Conservation (phyloP, 2,888 invertebrate genomes). For the Mamestra brassicae region DNA sequence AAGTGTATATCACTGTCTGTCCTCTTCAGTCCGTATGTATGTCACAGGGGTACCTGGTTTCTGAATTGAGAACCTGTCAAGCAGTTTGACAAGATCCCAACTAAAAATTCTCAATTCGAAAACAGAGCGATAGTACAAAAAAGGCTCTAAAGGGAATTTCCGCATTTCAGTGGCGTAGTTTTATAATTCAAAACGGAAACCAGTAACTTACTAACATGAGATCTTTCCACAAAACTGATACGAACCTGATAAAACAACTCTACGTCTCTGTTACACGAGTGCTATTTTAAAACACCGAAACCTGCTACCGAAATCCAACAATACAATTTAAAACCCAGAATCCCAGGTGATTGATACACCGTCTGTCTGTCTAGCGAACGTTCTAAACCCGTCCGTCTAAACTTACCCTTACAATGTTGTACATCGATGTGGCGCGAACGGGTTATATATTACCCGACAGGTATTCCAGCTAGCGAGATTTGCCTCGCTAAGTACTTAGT, state of each 20-base stretch:
- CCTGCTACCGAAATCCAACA: slow-evolving; percentile 20
- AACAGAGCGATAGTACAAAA: too few relatives aligned
- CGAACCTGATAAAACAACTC: too few relatives aligned
- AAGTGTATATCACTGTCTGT: too few relatives aligned
- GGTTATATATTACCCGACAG: slow-evolving; percentile 58
- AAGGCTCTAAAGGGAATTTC: too few relatives aligned
- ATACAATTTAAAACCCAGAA: slow-evolving; percentile 38
- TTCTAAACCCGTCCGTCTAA: slow-evolving; percentile 44
- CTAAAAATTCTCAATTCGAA: too few relatives aligned
- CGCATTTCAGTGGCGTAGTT: too few relatives aligned
- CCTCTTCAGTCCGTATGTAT: too few relatives aligned
- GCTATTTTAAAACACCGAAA: slow-evolving; percentile 12
- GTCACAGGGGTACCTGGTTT: too few relatives aligned
- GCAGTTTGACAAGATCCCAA: too few relatives aligned
- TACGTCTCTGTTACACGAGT: neutral
- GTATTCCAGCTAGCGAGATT: slow-evolving; percentile 59
- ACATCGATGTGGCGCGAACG: slow-evolving; percentile 54
- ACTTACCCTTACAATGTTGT: slow-evolving; percentile 55
- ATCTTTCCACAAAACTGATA: neutral
- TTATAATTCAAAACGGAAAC: neutral
- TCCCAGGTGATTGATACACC: slow-evolving; percentile 51
- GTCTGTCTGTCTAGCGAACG: slow-evolving; percentile 2
- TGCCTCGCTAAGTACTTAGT: slow-evolving; percentile 55
- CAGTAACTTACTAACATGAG: neutral
- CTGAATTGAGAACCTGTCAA: too few relatives aligned